phyloP scores from a whole-genome alignment of 1,140 invertebrate species.

The Ladona fulva region DNA sequence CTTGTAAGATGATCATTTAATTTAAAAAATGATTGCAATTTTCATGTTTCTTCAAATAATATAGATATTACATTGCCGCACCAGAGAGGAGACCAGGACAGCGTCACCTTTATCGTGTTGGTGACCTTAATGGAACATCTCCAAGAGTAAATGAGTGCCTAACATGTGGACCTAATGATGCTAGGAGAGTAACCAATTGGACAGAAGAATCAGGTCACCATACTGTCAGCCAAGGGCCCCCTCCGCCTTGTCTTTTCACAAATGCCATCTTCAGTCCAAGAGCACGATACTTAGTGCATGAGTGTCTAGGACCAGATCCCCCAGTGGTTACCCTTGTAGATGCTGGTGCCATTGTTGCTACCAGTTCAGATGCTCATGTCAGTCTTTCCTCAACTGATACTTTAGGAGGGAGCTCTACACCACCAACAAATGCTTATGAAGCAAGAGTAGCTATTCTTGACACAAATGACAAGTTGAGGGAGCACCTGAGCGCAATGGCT shows the following conservation, averaged over 20 bases:
- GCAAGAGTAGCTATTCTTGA: constrained; percentile 47
- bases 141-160: constrained; percentile 35
- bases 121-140: constrained; percentile 31
- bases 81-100: constrained; percentile 53
- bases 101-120: constrained; percentile 61
- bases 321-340: constrained; percentile 23
- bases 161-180: constrained; percentile 40
- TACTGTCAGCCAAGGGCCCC: constrained; percentile 37
- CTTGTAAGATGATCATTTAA: no score
- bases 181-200: constrained; percentile 28
- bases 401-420: neutral
- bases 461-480: constrained; percentile 40
- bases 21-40: no score
- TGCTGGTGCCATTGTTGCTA: neutral
- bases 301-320: constrained; percentile 47
- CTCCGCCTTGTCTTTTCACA: constrained; percentile 27
- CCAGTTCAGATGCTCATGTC: neutral
- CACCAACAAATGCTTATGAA: constrained; percentile 22
- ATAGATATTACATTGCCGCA: constrained; percentile 53
- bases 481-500: constrained; percentile 41
- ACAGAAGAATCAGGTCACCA: neutral
- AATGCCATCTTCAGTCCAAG: constrained; percentile 30
- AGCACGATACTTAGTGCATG: constrained; percentile 45
- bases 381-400: neutral
- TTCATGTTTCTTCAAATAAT: neutral